Conservation (phyloP, 1,140 invertebrate genomes). For the Drosophila nigrodunni region DNA sequence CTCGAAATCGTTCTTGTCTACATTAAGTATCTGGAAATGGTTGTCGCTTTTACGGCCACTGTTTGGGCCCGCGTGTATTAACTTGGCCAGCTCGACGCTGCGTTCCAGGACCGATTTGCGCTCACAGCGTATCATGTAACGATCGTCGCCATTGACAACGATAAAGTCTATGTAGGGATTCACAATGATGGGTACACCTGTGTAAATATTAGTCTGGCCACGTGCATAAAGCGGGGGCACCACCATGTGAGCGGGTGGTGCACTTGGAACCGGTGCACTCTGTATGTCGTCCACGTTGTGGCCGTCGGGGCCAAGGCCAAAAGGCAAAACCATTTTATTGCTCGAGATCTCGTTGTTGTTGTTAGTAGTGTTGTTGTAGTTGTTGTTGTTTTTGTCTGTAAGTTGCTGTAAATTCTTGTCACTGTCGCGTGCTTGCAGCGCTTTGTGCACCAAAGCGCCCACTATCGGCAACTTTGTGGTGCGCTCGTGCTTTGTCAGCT, state of each 20-base stretch:
- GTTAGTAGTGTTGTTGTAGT: not conserved
- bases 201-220: conserved; percentile 78
- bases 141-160: conserved; percentile 81
- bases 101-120: conserved; percentile 76
- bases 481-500: conserved; percentile 58
- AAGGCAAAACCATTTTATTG: conserved; percentile 72
- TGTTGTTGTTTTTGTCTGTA: not conserved
- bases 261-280: conserved; percentile 68
- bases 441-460: conserved; percentile 66
- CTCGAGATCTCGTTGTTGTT: conserved; percentile 15
- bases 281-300: conserved; percentile 71
- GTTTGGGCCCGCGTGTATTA: conserved; percentile 81
- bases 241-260: conserved; percentile 67
- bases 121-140: conserved; percentile 82
- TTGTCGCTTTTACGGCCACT: conserved; percentile 81
- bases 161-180: conserved; percentile 84
- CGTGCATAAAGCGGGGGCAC: conserved; percentile 55
- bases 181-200: conserved; percentile 73
- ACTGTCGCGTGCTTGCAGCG: conserved; percentile 39
- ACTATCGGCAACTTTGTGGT: conserved; percentile 64
- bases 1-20: conserved; percentile 81
- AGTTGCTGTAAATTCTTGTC: conserved; percentile 4
- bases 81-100: conserved; percentile 80
- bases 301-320: conserved; percentile 78
- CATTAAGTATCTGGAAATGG: conserved; percentile 81